phyloP scores from a whole-genome alignment of 2,113 vertebrate genomes.

The Loxodonta africana region DNA sequence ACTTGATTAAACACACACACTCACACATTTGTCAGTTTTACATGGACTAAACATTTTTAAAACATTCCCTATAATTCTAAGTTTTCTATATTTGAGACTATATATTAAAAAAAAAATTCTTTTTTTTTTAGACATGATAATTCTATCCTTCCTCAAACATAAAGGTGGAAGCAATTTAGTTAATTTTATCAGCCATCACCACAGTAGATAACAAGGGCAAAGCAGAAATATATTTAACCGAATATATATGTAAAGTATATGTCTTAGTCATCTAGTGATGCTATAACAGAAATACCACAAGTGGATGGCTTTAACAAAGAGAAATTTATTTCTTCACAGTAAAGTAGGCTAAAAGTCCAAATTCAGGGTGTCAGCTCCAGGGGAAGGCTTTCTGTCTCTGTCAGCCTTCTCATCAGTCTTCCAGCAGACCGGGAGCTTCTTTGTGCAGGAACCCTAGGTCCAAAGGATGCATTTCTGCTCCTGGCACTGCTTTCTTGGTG shows the following conservation, averaged over 20 bases:
- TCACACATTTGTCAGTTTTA: neutral
- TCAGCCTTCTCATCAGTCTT: no score
- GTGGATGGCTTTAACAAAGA: no score
- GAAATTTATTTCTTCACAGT: no score
- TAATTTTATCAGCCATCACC: neutral
- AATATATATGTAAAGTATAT: neutral
- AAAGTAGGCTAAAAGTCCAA: no score
- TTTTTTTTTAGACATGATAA: neutral
- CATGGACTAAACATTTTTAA: neutral
- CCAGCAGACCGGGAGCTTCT: no score
- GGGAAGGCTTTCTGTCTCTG: no score
- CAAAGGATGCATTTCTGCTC: no score
- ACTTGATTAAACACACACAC: neutral
- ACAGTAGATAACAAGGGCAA: neutral
- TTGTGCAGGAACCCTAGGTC: no score
- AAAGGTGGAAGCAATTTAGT: neutral
- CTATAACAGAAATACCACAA: no score
- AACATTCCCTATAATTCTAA: neutral
- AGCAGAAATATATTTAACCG: neutral
- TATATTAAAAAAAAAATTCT: neutral
- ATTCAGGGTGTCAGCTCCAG: no score
- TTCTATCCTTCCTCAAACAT: neutral
- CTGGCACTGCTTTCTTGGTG: no score
- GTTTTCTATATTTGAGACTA: neutral
- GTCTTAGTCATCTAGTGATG: no score